phyloP scores from a whole-genome alignment of 1,140 invertebrate genomes.

The Calliphora vicina region DNA sequence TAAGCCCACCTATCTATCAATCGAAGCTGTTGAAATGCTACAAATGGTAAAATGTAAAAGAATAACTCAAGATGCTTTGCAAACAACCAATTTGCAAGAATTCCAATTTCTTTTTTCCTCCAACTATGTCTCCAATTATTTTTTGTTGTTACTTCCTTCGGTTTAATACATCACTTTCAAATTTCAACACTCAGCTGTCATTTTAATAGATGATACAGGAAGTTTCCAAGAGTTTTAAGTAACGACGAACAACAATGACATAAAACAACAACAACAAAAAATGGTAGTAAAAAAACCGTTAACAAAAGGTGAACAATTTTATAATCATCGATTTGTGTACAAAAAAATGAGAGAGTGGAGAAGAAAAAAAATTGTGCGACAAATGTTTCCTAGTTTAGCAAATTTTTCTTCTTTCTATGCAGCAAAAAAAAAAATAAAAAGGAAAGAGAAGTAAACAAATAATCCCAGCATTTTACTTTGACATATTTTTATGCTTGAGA shows the following conservation, averaged over 20 bases:
- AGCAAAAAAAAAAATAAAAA: neutral
- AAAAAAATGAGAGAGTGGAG: neutral
- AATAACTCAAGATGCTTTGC: neutral
- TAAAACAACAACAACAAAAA: neutral
- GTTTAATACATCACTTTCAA: constrained; percentile 13
- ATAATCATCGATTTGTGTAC: neutral
- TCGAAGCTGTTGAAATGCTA: neutral
- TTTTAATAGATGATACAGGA: constrained; percentile 7
- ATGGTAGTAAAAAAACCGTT: neutral
- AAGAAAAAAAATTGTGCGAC: neutral
- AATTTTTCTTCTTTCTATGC: neutral
- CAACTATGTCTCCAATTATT: neutral
- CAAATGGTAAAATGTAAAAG: neutral
- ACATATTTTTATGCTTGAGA: neutral
- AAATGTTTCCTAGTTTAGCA: neutral
- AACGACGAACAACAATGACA: neutral
- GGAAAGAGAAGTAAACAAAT: neutral
- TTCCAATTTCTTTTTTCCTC: neutral
- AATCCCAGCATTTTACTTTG: constrained; percentile 1
- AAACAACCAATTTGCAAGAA: neutral
- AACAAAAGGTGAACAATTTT: constrained; percentile 6
- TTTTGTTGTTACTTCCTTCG: neutral
- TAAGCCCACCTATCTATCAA: neutral
- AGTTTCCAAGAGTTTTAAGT: neutral
- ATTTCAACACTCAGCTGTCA: neutral